phyloP scores from a whole-genome alignment of 2,888 invertebrate species.

The Papilio protenor region DNA sequence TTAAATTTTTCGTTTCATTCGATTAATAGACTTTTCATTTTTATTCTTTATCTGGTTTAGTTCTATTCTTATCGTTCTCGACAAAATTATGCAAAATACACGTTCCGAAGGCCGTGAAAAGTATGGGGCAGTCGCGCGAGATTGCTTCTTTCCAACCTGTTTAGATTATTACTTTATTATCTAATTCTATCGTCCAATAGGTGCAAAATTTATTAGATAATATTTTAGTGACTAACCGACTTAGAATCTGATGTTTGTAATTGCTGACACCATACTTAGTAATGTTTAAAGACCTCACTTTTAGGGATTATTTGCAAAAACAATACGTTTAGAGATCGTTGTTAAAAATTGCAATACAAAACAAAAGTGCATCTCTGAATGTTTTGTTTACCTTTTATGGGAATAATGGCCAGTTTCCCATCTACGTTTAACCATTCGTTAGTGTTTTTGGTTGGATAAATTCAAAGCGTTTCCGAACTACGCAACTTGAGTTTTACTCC shows the following conservation, averaged over 20 bases:
- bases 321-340: background rate
- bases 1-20: background rate
- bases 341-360: background rate
- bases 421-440: too few species aligned
- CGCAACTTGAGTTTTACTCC: too few species aligned
- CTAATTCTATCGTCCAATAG: background rate
- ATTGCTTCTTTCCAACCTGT: conserved; percentile 15
- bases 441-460: too few species aligned
- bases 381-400: background rate
- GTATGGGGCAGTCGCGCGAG: conserved; percentile 2
- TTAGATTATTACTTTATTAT: conserved; percentile 2
- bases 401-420: background rate
- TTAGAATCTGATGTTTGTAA: background rate
- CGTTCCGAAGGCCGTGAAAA: conserved; percentile 30
- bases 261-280: too few species aligned
- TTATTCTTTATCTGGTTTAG: background rate
- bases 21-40: background rate
- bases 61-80: conserved; percentile 18
- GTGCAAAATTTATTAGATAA: background rate
- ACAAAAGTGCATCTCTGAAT: background rate
- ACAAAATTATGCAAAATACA: conserved; percentile 30
- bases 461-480: too few species aligned
- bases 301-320: too few species aligned
- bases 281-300: too few species aligned
- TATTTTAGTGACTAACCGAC: background rate